Conservation (phyloP, 1,140 invertebrate species). For the Meteorus sp. region DNA sequence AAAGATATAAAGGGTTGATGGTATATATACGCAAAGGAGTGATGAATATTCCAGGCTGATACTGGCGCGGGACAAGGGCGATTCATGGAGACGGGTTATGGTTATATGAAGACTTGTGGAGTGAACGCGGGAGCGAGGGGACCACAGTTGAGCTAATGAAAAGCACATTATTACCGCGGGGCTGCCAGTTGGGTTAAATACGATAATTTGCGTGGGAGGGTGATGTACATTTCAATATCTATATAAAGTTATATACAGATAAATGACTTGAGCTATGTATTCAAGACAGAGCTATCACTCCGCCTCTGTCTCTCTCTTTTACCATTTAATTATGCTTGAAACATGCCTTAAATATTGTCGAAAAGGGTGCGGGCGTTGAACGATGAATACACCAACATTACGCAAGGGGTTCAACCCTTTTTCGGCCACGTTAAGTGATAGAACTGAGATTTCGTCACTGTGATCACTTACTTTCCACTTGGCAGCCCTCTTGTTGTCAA, state of each 20-base stretch:
- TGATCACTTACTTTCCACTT: neutral
- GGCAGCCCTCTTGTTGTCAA: neutral
- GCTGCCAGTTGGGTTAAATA: conserved; percentile 28
- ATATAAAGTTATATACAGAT: neutral
- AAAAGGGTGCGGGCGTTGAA: conserved; percentile 28
- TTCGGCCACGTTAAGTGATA: conserved; percentile 22
- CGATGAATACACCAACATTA: conserved; percentile 10
- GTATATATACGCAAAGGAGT: conserved; percentile 16
- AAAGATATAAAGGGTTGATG: conserved; percentile 22
- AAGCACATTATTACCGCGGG: conserved; percentile 34
- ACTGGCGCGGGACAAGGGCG: neutral
- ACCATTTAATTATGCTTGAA: conserved; percentile 36
- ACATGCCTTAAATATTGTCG: conserved; percentile 37
- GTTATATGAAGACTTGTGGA: neutral
- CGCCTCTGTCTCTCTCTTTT: no score
- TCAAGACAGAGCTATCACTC: no score
- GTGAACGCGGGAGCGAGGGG: conserved; percentile 1
- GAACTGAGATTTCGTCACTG: conserved; percentile 31
- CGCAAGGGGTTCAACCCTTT: conserved; percentile 31
- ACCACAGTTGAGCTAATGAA: conserved; percentile 33
- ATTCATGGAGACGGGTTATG: neutral
- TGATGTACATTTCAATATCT: neutral
- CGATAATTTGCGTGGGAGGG: conserved; percentile 36
- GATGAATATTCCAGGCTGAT: conserved; percentile 32
- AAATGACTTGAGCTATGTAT: neutral